Conservation (phyloP, 2,797 vertebrate genomes). For the Sebastes trivittatus region DNA sequence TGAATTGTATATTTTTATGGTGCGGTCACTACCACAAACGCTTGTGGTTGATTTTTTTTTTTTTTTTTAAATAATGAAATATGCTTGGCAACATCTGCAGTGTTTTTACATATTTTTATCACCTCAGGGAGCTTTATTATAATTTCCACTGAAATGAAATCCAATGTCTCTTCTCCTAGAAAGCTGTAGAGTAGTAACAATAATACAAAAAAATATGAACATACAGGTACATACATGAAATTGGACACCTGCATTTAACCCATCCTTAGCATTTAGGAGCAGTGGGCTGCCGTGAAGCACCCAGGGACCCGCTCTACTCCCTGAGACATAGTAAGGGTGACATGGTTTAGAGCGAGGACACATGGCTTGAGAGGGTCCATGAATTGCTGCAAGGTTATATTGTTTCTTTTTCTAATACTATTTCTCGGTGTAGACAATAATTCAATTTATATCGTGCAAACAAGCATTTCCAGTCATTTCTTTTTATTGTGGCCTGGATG, state of each 20-base stretch:
- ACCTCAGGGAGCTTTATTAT: background rate
- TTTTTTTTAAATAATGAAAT: background rate
- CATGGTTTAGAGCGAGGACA: slow-evolving; percentile 10
- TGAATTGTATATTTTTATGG: background rate
- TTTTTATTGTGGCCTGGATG: slow-evolving; percentile 64
- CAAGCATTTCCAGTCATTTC: slow-evolving; percentile 63
- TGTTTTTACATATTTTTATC: background rate
- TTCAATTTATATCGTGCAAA: slow-evolving; percentile 62
- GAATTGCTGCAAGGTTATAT: background rate
- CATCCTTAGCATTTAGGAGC: background rate
- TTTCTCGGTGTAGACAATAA: slow-evolving; percentile 59
- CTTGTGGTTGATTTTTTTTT: background rate
- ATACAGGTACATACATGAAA: no score
- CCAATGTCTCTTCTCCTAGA: slow-evolving; percentile 1
- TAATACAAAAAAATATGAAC: no score
- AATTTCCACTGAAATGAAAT: slow-evolving; percentile 5
- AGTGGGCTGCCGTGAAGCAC: background rate
- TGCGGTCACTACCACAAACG: background rate
- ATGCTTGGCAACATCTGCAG: background rate
- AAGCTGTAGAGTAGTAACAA: background rate
- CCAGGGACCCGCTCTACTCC: background rate
- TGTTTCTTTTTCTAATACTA: background rate
- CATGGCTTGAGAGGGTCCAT: background rate
- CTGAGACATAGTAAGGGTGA: background rate
- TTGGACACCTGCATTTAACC: background rate